Conservation (phyloP, 2,113 vertebrate genomes). For the Saguinus midas region DNA sequence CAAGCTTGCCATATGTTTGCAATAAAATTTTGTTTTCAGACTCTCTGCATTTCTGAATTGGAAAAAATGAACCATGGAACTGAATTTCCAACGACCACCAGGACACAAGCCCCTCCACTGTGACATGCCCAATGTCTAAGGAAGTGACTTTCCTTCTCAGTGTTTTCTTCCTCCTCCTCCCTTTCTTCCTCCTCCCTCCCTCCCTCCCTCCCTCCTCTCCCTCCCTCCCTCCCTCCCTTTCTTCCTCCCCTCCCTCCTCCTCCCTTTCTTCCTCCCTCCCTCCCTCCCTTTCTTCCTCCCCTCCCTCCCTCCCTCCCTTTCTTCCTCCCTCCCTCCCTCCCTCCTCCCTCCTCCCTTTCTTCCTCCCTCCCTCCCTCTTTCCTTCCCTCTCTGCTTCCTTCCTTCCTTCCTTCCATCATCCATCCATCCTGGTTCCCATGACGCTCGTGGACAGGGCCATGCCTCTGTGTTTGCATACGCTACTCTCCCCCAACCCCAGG, state of each 20-base stretch:
- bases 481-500: background rate
- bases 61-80: background rate
- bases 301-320: too few relatives aligned
- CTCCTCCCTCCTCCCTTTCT: background rate
- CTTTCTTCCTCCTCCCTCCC: background rate
- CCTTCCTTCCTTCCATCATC: background rate
- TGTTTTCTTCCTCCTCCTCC: background rate
- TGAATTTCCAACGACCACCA: background rate
- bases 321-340: background rate
- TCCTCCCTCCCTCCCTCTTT: background rate
- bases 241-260: background rate
- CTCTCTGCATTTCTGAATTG: background rate
- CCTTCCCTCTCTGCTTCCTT: background rate
- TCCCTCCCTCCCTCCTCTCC: background rate
- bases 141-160: background rate
- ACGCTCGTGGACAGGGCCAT: accelerated
- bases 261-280: background rate
- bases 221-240: background rate
- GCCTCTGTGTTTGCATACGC: background rate
- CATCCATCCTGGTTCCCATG: background rate
- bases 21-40: background rate
- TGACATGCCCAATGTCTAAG: background rate
- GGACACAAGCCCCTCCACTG: background rate
- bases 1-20: background rate
- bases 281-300: too few relatives aligned